Evolutionary conservation across 2,888 invertebrate genomes (phyloP).

Genomic region (Megamerina dolium): DNA sequence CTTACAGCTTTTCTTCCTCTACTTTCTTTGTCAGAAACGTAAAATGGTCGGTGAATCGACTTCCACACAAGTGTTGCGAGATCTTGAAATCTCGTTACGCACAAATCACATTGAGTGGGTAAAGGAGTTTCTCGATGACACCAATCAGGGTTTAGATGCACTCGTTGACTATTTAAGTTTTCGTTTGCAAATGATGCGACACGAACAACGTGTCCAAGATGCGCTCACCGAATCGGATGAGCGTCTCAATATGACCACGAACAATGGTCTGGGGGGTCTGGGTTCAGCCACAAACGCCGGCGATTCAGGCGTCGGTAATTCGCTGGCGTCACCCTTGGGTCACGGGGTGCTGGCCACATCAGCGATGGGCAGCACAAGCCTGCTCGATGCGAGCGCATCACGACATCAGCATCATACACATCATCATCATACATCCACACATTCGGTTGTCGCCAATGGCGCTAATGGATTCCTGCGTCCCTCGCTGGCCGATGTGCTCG

Average conservation of each 20-base stretch:
- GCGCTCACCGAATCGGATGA: conserved; percentile 72
- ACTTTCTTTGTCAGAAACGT: conserved; percentile 76
- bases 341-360: conserved; percentile 15
- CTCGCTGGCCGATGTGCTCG: conserved; percentile 57
- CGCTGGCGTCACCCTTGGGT: conserved; percentile 29
- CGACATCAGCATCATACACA: conserved; percentile 17
- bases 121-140: conserved; percentile 92
- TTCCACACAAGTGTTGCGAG: conserved; percentile 95
- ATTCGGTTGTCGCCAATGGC: conserved; percentile 15
- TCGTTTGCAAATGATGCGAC: conserved; percentile 88
- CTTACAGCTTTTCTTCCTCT: conserved; percentile 49
- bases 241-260: conserved; percentile 53
- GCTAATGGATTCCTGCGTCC: conserved; percentile 51
- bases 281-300: conserved; percentile 39
- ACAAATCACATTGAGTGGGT: conserved; percentile 99
- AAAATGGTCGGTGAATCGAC: conserved; percentile 96
- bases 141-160: conserved; percentile 93
- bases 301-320: conserved; percentile 40
- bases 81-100: conserved; percentile 95
- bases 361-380: conserved; percentile 20
- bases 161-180: conserved; percentile 96
- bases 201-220: conserved; percentile 76
- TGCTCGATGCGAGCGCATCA: conserved; percentile 30
- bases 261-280: conserved; percentile 27
- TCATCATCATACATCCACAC: conserved; percentile 16